A percentile compares a stretch with the other conserved stretches of the same genome.
Evolutionary conservation across 2,797 vertebrate species (phyloP).

Genomic region (Moxostoma hubbsi): DNA sequence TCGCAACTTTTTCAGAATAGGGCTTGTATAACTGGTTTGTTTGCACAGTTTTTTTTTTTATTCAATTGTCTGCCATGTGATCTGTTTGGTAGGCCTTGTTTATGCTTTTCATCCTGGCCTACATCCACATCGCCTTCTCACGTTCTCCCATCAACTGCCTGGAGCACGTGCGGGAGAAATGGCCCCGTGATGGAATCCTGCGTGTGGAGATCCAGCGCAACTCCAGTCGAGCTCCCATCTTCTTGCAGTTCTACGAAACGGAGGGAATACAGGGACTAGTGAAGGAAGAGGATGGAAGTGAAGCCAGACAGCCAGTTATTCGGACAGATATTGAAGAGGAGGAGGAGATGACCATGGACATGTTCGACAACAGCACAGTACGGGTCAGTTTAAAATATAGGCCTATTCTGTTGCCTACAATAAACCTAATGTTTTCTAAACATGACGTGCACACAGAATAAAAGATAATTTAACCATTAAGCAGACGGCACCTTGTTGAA

Average conservation of each 20-base stretch:
- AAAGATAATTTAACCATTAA: no score
- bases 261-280: conserved; percentile 80
- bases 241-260: conserved; percentile 88
- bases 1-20: no score
- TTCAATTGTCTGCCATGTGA: not conserved
- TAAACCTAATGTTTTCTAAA: no score
- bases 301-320: conserved; percentile 7
- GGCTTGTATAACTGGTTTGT: not conserved
- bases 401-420: no score
- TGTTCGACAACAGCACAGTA: conserved; percentile 94
- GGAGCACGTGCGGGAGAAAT: conserved; percentile 92
- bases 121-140: conserved; percentile 97
- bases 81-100: conserved; percentile 84
- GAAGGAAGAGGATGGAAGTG: conserved; percentile 54
- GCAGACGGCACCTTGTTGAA: no score
- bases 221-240: conserved; percentile 88
- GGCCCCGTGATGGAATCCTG: conserved; percentile 93
- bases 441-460: no score
- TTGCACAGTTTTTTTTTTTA: not conserved
- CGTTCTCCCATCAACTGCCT: conserved; percentile 95
- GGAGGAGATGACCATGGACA: conserved; percentile 89
- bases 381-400: conserved; percentile 75
- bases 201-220: conserved; percentile 94
- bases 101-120: conserved; percentile 95
- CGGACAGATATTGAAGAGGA: conserved; percentile 79